phyloP scores from a whole-genome alignment of 2,888 invertebrate genomes.

The Plagiodera versicolora region DNA sequence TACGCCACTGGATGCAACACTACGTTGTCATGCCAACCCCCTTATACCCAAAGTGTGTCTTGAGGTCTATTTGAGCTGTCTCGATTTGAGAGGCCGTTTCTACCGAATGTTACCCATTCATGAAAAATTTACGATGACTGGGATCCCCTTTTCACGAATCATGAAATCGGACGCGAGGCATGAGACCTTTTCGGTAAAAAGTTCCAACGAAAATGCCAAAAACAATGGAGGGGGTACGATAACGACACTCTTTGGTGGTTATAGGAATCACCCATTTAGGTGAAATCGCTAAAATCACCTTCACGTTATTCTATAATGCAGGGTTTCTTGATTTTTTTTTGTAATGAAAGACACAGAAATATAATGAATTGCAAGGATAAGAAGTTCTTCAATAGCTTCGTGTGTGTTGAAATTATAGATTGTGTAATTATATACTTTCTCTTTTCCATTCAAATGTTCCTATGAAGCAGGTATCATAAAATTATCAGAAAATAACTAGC shows the following conservation, averaged over 20 bases:
- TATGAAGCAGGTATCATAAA: background rate
- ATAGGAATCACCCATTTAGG: background rate
- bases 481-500: constrained; percentile 3
- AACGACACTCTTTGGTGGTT: background rate
- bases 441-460: background rate
- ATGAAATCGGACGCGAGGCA: constrained; percentile 9
- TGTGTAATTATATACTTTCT: background rate
- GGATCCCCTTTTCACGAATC: constrained; percentile 11
- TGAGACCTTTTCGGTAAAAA: background rate
- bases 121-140: constrained; percentile 10
- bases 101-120: constrained; percentile 5
- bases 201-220: background rate
- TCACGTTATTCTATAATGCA: too few species aligned
- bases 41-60: constrained; percentile 3
- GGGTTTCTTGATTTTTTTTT: too few species aligned
- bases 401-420: background rate
- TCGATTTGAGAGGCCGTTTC: constrained; percentile 9
- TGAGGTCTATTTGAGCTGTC: constrained; percentile 13
- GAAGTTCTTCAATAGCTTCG: too few species aligned
- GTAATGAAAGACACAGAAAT: too few species aligned
- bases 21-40: constrained; percentile 14
- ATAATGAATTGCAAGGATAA: too few species aligned
- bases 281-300: too few species aligned
- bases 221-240: background rate
- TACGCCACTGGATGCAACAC: background rate